Percentiles rank a stretch among this genome's conserved stretches.
phyloP scores from a whole-genome alignment of 2,888 invertebrate species.

The Ochlodes sylvanus region DNA sequence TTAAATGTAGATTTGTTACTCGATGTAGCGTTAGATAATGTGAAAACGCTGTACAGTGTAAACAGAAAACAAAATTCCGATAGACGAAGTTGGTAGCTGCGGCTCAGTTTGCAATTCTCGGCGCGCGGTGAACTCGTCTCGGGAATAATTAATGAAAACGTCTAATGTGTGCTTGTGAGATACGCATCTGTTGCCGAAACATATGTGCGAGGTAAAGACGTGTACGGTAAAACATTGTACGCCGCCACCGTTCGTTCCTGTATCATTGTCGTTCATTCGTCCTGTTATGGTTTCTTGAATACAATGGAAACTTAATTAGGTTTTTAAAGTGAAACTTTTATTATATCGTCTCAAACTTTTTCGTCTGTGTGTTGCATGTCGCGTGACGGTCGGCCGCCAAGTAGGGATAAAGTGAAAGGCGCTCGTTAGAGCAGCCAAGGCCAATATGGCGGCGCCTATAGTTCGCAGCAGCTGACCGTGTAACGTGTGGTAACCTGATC shows the following conservation, averaged over 20 bases:
- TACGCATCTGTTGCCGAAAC: slow-evolving; percentile 24
- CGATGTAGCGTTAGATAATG: background rate
- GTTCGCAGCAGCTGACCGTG: no score
- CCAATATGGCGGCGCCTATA: no score
- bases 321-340: no score
- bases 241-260: background rate
- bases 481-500: no score
- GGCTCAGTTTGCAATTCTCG: slow-evolving; percentile 32
- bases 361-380: no score
- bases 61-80: slow-evolving; percentile 23
- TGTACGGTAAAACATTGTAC: background rate
- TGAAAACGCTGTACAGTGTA: slow-evolving; percentile 20
- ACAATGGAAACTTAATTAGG: background rate
- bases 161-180: slow-evolving; percentile 29
- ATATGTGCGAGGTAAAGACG: slow-evolving; percentile 21
- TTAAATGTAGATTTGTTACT: background rate
- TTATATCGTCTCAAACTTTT: no score
- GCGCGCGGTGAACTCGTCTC: slow-evolving; percentile 24
- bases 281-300: no score
- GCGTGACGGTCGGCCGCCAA: no score
- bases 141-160: slow-evolving; percentile 35
- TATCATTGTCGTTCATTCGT: no score
- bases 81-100: slow-evolving; percentile 21
- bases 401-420: no score
- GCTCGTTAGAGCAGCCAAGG: no score